Conservation (phyloP, 2,113 vertebrate genomes). For the Nibea albiflora region DNA sequence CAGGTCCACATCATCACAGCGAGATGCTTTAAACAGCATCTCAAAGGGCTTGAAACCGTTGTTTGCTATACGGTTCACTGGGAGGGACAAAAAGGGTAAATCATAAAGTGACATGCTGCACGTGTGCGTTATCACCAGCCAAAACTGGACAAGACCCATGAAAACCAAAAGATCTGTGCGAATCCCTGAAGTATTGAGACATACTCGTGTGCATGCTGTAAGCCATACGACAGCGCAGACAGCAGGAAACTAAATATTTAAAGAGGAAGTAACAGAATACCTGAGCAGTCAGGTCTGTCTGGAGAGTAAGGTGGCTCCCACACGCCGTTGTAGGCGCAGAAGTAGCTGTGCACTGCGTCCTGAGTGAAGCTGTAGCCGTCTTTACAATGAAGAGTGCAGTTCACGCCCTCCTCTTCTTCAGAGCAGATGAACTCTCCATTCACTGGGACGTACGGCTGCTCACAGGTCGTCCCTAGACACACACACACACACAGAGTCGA, state of each 20-base stretch:
- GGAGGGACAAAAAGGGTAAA: conserved; percentile 26
- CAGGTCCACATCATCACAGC: conserved; percentile 91
- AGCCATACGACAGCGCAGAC: background rate
- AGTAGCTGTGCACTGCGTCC: conserved; percentile 90
- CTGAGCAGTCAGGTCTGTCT: conserved; percentile 92
- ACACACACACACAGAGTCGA: background rate
- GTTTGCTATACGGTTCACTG: conserved; percentile 97
- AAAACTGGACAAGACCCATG: background rate
- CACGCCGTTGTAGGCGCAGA: conserved; percentile 90
- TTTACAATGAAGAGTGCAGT: conserved; percentile 90
- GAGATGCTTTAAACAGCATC: conserved; percentile 95
- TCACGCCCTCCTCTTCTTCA: conserved; percentile 87
- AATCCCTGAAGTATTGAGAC: background rate
- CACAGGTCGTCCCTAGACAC: conserved; percentile 90
- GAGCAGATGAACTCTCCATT: conserved; percentile 92
- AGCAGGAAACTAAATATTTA: background rate
- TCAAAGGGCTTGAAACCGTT: conserved; percentile 97
- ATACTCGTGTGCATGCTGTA: no score
- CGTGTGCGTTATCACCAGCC: no score
- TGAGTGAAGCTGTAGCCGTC: conserved; percentile 94
- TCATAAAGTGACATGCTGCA: background rate
- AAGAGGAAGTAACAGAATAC: conserved; percentile 68
- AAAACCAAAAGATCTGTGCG: background rate
- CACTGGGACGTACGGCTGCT: conserved; percentile 89
- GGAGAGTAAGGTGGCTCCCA: conserved; percentile 91